phyloP scores from a whole-genome alignment of 2,113 vertebrate genomes.

The Psilopogon haemacephalus region DNA sequence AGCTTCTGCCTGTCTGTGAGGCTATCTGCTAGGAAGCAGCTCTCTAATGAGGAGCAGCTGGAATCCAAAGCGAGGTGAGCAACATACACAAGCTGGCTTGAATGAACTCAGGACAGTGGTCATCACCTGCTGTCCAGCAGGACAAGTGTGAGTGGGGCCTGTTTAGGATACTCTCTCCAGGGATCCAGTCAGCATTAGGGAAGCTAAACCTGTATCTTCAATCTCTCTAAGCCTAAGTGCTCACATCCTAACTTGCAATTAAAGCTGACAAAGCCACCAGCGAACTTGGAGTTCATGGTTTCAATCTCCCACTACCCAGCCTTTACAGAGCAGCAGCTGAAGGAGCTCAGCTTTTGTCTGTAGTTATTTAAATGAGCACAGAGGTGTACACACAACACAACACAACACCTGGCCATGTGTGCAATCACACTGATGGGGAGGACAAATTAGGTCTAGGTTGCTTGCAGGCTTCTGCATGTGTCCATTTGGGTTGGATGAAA shows the following conservation, averaged over 20 bases:
- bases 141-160: accelerated
- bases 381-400: not conserved
- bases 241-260: not conserved
- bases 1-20: not conserved
- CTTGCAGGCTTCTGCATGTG: not conserved
- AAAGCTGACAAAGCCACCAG: not conserved
- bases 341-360: not conserved
- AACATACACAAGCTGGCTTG: not conserved
- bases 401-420: not conserved
- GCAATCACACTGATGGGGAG: not conserved
- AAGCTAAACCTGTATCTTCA: not conserved
- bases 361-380: not conserved
- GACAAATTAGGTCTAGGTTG: not conserved
- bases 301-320: not conserved
- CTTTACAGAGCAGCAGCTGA: not conserved
- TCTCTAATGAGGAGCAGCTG: not conserved
- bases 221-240: not conserved
- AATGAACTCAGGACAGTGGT: not conserved
- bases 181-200: not conserved
- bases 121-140: not conserved
- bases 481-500: not conserved
- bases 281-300: not conserved
- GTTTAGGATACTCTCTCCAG: not conserved
- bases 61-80: not conserved
- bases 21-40: not conserved